Evolutionary conservation across 2,888 invertebrate species (phyloP).

Genomic region (Nemurella pictetii): DNA sequence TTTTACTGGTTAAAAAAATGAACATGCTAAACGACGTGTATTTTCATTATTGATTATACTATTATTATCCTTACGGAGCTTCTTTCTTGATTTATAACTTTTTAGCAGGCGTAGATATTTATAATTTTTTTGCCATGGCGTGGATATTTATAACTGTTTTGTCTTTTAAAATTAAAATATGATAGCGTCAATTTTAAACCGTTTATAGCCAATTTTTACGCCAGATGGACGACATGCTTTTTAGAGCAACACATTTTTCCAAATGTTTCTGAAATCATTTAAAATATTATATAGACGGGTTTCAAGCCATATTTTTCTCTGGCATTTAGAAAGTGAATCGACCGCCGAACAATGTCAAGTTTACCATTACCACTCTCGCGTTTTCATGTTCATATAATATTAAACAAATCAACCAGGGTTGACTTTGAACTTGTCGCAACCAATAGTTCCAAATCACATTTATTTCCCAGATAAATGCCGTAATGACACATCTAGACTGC

Average conservation of each 20-base stretch:
- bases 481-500: background rate
- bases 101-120: background rate
- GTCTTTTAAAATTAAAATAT: background rate
- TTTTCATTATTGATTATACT: background rate
- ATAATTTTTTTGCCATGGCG: background rate
- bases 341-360: background rate
- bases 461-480: background rate
- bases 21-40: background rate
- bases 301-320: background rate
- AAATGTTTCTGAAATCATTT: no score
- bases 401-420: background rate
- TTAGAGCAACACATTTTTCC: background rate
- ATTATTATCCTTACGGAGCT: no score
- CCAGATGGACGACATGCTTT: background rate
- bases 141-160: background rate
- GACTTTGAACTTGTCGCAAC: background rate
- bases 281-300: background rate
- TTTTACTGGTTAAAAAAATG: background rate
- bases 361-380: background rate
- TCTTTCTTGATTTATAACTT: no score
- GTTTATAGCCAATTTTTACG: background rate
- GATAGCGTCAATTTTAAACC: background rate
- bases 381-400: no score
- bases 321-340: background rate
- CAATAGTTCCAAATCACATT: no score